phyloP scores from a whole-genome alignment of 1,140 invertebrate genomes.

The Vanessa tameamea region DNA sequence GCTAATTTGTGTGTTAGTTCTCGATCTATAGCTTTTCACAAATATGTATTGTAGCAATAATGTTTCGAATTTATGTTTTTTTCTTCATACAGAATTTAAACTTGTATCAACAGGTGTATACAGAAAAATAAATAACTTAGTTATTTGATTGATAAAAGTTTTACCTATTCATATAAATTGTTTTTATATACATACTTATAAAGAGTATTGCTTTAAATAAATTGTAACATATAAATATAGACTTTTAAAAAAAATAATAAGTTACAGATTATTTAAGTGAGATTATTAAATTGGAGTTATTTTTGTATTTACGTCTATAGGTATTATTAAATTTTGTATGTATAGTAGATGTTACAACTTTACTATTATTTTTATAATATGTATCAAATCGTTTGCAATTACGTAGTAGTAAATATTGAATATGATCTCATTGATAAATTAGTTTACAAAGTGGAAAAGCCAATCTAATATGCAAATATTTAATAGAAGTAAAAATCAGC shows the following conservation, averaged over 20 bases:
- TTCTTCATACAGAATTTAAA: background rate
- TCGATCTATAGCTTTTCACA: too few relatives aligned
- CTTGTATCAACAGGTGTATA: conserved; percentile 8
- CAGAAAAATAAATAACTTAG: conserved; percentile 2
- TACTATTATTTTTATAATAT: conserved; percentile 41
- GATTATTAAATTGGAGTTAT: conserved; percentile 56
- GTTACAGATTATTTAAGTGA: conserved; percentile 56
- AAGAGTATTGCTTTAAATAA: conserved; percentile 46
- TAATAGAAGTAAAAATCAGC: conserved; percentile 12
- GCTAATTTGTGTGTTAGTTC: too few relatives aligned
- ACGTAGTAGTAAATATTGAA: conserved; percentile 44
- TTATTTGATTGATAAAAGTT: conserved; percentile 8
- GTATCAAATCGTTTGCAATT: conserved; percentile 44
- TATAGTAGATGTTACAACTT: conserved; percentile 35
- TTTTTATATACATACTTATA: conserved; percentile 24
- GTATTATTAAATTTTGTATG: conserved; percentile 50
- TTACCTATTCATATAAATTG: conserved; percentile 5
- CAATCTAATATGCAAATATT: conserved; percentile 24
- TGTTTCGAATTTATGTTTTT: background rate
- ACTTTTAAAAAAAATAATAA: conserved; percentile 38
- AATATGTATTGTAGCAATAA: background rate
- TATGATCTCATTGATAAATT: conserved; percentile 57
- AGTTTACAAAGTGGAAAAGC: conserved; percentile 42
- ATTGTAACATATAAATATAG: conserved; percentile 41
- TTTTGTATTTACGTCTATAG: conserved; percentile 55